A percentile compares a stretch with the other conserved stretches of the same genome.
Evolutionary conservation across 1,140 invertebrate species (phyloP).

Genomic region (Ridgeia piscesae): DNA sequence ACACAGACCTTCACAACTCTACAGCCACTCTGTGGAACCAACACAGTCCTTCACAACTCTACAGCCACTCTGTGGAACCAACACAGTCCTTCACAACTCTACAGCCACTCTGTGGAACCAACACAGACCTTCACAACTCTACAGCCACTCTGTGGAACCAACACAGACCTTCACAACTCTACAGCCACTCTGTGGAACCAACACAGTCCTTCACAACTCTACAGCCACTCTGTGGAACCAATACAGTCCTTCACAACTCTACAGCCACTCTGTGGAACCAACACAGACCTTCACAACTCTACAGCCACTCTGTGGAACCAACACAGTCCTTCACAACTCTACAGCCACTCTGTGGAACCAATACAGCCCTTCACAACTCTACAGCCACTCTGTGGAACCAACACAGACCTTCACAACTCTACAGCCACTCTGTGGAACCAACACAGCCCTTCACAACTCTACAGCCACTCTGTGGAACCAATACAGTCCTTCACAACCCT

Average conservation of each 20-base stretch:
- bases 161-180: constrained; percentile 58
- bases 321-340: background rate
- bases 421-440: constrained; percentile 67
- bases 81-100: background rate
- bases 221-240: background rate
- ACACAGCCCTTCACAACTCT: background rate
- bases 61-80: constrained; percentile 68
- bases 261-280: background rate
- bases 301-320: constrained; percentile 68
- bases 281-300: constrained; percentile 54
- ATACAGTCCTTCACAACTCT: background rate
- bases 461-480: background rate
- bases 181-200: constrained; percentile 68
- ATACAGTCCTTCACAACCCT: constrained; percentile 44
- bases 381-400: background rate
- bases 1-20: background rate
- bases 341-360: background rate
- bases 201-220: background rate
- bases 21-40: background rate
- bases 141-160: background rate
- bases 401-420: constrained; percentile 52
- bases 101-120: background rate
- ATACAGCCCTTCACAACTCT: background rate
- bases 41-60: constrained; percentile 57
- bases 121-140: background rate